These are phyloP conservation scores for Pemphredon lugubris DNA, from an alignment of 2,888 invertebrate genomes.

Conservation along the genomic window DNA sequence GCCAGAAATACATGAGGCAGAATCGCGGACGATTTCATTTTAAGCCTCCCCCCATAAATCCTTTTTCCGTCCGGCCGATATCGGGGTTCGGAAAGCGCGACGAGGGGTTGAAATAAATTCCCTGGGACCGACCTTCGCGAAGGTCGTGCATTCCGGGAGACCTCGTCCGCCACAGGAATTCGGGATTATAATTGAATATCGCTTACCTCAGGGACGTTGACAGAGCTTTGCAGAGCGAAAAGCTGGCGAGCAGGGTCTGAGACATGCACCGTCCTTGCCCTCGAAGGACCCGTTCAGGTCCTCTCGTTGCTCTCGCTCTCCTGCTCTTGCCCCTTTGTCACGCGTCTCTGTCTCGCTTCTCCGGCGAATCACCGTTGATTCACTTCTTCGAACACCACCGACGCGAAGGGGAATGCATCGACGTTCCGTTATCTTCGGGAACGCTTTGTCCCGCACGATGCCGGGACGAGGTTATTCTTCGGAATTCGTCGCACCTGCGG, in stretches of 20 bases:
- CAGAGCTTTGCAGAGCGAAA: constrained; percentile 72
- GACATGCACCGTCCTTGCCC: constrained; percentile 72
- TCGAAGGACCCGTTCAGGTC: constrained; percentile 68
- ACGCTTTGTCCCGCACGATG: constrained; percentile 11
- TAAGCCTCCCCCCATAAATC: background rate
- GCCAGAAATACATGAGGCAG: background rate
- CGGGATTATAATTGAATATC: background rate
- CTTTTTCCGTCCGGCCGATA: too few relatives aligned
- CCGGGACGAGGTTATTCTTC: constrained; percentile 7
- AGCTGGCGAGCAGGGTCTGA: constrained; percentile 64
- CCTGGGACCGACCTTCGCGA: background rate
- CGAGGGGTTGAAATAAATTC: background rate
- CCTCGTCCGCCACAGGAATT: constrained; percentile 3
- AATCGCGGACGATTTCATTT: background rate
- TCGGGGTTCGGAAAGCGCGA: background rate
- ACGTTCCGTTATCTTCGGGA: background rate
- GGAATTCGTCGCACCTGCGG: constrained; percentile 19
- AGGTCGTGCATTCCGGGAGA: constrained; percentile 5
- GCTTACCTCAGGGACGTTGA: constrained; percentile 74
- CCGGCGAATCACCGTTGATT: constrained; percentile 19
- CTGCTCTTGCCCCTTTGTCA: constrained; percentile 1
- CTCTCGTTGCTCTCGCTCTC: constrained; percentile 30
- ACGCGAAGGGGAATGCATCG: constrained; percentile 14
- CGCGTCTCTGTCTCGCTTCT: background rate
- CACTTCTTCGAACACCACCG: constrained; percentile 36